Percentiles rank a stretch among this genome's conserved stretches.
phyloP scores from a whole-genome alignment of 2,113 vertebrate species.

The Clupea harengus region DNA sequence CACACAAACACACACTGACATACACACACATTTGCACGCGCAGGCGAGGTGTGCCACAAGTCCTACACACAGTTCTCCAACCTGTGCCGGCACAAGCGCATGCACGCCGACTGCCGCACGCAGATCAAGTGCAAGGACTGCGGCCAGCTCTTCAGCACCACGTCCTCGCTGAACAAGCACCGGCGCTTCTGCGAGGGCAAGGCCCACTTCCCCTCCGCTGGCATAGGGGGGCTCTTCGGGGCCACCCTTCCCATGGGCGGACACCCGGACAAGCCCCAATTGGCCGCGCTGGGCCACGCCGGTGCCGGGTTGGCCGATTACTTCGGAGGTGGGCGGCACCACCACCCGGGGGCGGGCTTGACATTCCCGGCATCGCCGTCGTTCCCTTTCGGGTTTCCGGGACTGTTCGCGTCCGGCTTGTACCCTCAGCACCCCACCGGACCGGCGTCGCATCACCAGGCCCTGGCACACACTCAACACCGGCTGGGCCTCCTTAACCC shows the following conservation, averaged over 20 bases:
- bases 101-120: constrained; percentile 99
- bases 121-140: constrained; percentile 99
- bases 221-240: constrained; percentile 88
- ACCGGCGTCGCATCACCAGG: not conserved
- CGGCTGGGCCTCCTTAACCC: constrained; percentile 91
- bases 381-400: constrained; percentile 98
- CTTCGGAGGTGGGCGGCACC: constrained; percentile 94
- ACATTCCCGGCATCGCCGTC: constrained; percentile 94
- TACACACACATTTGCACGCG: constrained; percentile 30
- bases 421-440: constrained; percentile 88
- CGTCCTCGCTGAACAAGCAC: constrained; percentile 99
- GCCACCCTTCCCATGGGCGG: constrained; percentile 94
- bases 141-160: constrained; percentile 99
- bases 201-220: constrained; percentile 92
- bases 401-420: constrained; percentile 96
- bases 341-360: constrained; percentile 74
- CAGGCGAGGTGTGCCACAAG: constrained; percentile 99
- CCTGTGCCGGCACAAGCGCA: constrained; percentile 99
- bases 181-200: constrained; percentile 99
- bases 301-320: constrained; percentile 94
- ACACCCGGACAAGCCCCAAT: constrained; percentile 88
- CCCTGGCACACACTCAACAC: constrained; percentile 58
- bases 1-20: not conserved
- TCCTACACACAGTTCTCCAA: constrained; percentile 99
- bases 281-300: constrained; percentile 90